Conservation (phyloP, 2,797 vertebrate genomes). For the Eremophila alpestris region DNA sequence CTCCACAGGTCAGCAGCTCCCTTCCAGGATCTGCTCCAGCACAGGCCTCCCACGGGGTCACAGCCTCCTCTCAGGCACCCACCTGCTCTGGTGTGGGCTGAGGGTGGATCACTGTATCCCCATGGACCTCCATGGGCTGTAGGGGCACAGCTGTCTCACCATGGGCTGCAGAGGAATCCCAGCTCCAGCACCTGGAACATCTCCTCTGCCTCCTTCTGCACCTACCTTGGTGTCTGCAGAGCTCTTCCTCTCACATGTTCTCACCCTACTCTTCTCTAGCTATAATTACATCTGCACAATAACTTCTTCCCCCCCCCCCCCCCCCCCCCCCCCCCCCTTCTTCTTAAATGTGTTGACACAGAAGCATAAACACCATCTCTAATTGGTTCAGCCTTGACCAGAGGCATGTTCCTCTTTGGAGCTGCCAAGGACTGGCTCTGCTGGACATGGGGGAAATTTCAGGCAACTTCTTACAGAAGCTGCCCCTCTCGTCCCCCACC, state of each 20-base stretch:
- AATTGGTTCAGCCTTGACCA: background rate
- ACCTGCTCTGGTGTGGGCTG: background rate
- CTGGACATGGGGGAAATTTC: background rate
- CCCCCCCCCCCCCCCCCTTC: too few relatives aligned
- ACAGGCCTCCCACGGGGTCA: background rate
- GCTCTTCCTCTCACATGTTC: background rate
- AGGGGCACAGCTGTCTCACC: background rate
- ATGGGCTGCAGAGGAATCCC: background rate
- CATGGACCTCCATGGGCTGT: background rate
- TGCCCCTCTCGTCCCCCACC: rapidly evolving
- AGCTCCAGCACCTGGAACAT: background rate
- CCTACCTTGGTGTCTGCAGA: background rate
- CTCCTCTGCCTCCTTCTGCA: background rate
- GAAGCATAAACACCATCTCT: background rate
- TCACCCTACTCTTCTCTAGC: background rate
- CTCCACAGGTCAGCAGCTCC: rapidly evolving
- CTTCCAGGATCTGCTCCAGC: background rate
- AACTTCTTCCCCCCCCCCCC: rapidly evolving
- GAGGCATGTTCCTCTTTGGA: rapidly evolving
- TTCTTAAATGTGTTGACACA: background rate
- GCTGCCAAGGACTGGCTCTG: background rate
- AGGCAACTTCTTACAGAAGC: background rate
- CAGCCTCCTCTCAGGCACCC: background rate
- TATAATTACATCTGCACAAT: background rate
- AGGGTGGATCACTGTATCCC: background rate